A percentile compares a stretch with the other conserved stretches of the same genome.
Conservation (phyloP, 2,888 invertebrate genomes). For the Tridacna gigas region DNA sequence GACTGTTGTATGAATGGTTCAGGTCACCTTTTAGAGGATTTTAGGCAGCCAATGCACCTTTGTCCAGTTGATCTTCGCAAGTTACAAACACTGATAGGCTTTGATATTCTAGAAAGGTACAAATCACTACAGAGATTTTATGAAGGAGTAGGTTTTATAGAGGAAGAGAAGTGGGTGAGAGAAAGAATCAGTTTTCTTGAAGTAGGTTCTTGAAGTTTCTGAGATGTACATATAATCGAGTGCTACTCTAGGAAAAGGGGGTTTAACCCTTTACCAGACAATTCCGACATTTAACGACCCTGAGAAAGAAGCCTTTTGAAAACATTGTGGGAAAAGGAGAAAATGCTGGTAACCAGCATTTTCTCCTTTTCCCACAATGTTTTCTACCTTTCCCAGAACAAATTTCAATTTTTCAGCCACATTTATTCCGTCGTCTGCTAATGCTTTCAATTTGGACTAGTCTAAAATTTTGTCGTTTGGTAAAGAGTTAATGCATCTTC, state of each 20-base stretch:
- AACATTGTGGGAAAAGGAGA: not conserved
- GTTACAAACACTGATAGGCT: conserved; percentile 77
- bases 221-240: too few species aligned
- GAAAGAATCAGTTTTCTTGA: conserved; percentile 58
- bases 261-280: too few species aligned
- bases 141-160: conserved; percentile 65
- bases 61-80: conserved; percentile 83
- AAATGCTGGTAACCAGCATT: not conserved
- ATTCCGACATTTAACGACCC: too few species aligned
- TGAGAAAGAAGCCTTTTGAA: too few species aligned
- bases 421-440: too few species aligned
- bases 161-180: conserved; percentile 74
- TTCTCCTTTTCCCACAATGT: not conserved
- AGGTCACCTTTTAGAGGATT: conserved; percentile 82
- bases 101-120: conserved; percentile 76
- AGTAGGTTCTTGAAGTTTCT: not conserved
- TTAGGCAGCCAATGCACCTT: conserved; percentile 82
- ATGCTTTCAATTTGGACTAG: too few species aligned
- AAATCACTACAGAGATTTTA: conserved; percentile 73
- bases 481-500: too few species aligned
- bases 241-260: too few species aligned
- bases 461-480: too few species aligned
- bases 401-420: too few species aligned
- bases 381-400: too few species aligned
- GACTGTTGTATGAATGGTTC: conserved; percentile 84